phyloP scores from a whole-genome alignment of 30 jellyfish, hydroid and myxozoan species.

The Aurelia aurita complex sp. Pacific region DNA sequence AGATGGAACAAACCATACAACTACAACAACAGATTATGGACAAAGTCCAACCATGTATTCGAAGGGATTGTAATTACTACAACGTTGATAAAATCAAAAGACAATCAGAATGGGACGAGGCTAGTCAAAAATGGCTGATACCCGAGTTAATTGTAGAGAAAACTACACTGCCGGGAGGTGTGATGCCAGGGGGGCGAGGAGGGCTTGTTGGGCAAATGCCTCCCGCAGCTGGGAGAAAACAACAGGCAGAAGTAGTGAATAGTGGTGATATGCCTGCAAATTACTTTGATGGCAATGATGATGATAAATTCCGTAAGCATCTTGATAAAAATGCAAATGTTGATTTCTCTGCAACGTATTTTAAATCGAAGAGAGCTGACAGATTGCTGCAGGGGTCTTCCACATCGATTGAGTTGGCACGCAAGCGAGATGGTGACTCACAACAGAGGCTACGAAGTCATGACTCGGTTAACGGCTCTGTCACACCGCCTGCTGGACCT shows the following conservation, averaged over 20 bases:
- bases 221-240: conserved; percentile 3
- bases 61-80: conserved; percentile 95
- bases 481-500: conserved; percentile 47
- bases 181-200: conserved; percentile 64
- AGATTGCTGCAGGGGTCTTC: conserved; percentile 79
- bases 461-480: conserved; percentile 36
- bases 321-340: conserved; percentile 66
- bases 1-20: conserved; percentile 81
- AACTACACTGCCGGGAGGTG: conserved; percentile 83
- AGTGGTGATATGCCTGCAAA: conserved; percentile 65
- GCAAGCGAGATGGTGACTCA: conserved; percentile 54
- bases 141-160: conserved; percentile 88
- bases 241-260: neutral
- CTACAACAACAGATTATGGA: conserved; percentile 88
- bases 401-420: conserved; percentile 54
- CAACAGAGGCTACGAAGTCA: conserved; percentile 27
- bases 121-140: conserved; percentile 71
- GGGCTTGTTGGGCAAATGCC: conserved; percentile 72
- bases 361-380: conserved; percentile 93
- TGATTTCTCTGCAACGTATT: conserved; percentile 69
- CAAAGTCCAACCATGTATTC: conserved; percentile 92
- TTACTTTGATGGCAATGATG: conserved; percentile 54
- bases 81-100: conserved; percentile 72
- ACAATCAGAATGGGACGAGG: conserved; percentile 87
- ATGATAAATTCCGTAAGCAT: conserved; percentile 75